Conservation (phyloP, 2,797 vertebrate genomes). For the Xiphophorus birchmanni region DNA sequence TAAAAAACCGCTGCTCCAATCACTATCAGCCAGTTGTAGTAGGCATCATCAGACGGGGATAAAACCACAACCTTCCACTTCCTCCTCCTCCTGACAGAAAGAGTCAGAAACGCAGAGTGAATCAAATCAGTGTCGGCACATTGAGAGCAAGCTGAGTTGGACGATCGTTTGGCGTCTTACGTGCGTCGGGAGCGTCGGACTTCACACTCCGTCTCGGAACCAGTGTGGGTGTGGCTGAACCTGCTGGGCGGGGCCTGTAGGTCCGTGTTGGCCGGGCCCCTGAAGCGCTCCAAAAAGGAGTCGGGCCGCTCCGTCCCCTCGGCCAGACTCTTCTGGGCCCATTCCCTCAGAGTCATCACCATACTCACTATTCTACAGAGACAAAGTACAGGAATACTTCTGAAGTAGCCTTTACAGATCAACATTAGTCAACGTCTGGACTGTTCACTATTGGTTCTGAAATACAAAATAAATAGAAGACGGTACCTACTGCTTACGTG, state of each 20-base stretch:
- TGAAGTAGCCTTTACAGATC: neutral
- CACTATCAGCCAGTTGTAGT: constrained; percentile 91
- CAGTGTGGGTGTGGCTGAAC: constrained; percentile 69
- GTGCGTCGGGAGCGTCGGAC: constrained; percentile 54
- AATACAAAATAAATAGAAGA: neutral
- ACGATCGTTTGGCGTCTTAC: constrained; percentile 56
- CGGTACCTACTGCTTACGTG: neutral
- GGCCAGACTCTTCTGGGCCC: constrained; percentile 87
- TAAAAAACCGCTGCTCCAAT: constrained; percentile 89
- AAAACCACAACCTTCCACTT: constrained; percentile 84
- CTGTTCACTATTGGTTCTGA: neutral
- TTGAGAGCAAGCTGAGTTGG: neutral
- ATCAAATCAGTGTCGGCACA: neutral
- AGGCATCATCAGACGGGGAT: constrained; percentile 87
- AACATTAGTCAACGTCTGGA: neutral
- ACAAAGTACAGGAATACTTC: neutral
- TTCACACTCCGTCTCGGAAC: constrained; percentile 53
- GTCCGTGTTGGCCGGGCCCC: constrained; percentile 81
- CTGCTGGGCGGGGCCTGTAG: constrained; percentile 75
- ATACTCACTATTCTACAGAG: constrained; percentile 84
- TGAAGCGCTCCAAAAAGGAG: constrained; percentile 92
- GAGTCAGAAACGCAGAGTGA: neutral
- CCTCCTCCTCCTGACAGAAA: constrained; percentile 77
- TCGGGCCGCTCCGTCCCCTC: constrained; percentile 88
- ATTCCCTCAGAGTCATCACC: constrained; percentile 88